Evolutionary conservation across 2,113 vertebrate genomes (phyloP).

Genomic region (Bubo blakistoni): DNA sequence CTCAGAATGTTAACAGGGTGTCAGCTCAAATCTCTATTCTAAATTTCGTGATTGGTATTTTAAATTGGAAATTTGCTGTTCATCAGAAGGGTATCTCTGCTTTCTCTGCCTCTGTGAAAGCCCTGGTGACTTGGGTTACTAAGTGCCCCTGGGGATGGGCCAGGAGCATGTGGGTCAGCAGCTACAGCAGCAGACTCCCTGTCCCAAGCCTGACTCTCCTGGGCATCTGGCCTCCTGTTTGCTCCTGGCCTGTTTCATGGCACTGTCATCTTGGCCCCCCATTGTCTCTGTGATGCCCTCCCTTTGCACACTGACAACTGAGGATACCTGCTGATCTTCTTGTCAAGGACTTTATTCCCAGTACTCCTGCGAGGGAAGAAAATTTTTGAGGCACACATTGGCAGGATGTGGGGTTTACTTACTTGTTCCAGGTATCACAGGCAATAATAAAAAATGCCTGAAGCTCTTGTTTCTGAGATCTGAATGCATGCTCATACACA

Average conservation of each 20-base stretch:
- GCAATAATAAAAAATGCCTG: background rate
- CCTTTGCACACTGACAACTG: background rate
- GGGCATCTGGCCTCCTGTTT: rapidly evolving
- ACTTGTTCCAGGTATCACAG: background rate
- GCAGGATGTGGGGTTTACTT: background rate
- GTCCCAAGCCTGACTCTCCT: background rate
- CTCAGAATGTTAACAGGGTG: background rate
- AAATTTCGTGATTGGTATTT: background rate
- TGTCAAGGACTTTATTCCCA: background rate
- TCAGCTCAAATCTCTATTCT: background rate
- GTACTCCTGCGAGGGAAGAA: background rate
- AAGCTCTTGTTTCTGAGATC: background rate
- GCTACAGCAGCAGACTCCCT: rapidly evolving
- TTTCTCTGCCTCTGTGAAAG: background rate
- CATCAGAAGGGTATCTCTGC: background rate
- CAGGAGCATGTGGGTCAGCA: background rate
- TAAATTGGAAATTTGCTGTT: background rate
- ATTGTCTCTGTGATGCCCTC: background rate
- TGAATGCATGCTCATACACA: background rate
- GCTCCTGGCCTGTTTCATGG: background rate
- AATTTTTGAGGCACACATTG: background rate
- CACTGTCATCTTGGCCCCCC: rapidly evolving
- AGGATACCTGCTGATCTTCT: background rate
- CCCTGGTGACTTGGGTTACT: rapidly evolving
- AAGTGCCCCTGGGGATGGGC: background rate